These are phyloP conservation scores for Leptinotarsa defecta DNA, from an alignment of 1,140 invertebrate genomes.

Conservation along the genomic window DNA sequence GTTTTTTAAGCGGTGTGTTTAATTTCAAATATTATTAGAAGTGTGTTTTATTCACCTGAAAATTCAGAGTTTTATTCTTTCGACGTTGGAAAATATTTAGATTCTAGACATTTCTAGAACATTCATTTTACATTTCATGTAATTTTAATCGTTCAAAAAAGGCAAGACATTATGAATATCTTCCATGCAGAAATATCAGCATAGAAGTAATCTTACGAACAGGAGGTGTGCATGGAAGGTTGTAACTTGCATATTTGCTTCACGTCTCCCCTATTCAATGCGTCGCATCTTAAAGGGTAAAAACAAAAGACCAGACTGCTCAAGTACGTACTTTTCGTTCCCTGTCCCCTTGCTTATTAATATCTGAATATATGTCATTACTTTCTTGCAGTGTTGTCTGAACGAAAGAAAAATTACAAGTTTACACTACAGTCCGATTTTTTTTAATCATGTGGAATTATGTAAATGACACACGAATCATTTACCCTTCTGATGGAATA, in stretches of 20 bases:
- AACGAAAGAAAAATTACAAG: too few relatives aligned
- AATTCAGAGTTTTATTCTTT: too few relatives aligned
- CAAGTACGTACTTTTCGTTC: slow-evolving; percentile 42
- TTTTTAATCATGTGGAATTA: too few relatives aligned
- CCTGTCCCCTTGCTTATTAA: slow-evolving; percentile 43
- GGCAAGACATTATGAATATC: slow-evolving; percentile 4
- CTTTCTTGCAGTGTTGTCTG: slow-evolving; percentile 25
- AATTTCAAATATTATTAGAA: too few relatives aligned
- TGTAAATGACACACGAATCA: background rate
- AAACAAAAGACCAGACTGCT: slow-evolving; percentile 49
- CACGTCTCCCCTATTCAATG: slow-evolving; percentile 45
- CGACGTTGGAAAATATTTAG: too few relatives aligned
- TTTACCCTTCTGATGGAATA: background rate
- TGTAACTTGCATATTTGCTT: slow-evolving; percentile 37
- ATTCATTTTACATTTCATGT: background rate
- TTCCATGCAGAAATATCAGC: background rate
- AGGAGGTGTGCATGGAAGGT: slow-evolving; percentile 13
- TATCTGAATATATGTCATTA: slow-evolving; percentile 44
- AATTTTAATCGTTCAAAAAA: slow-evolving; percentile 30
- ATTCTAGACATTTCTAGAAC: too few relatives aligned
- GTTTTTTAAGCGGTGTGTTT: too few relatives aligned
- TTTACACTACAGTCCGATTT: too few relatives aligned
- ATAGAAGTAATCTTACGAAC: slow-evolving; percentile 38
- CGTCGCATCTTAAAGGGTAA: slow-evolving; percentile 46
- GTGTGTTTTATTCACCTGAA: too few relatives aligned